Evolutionary conservation across 2,888 invertebrate species (phyloP).

Genomic region (Xiphydria camelus): DNA sequence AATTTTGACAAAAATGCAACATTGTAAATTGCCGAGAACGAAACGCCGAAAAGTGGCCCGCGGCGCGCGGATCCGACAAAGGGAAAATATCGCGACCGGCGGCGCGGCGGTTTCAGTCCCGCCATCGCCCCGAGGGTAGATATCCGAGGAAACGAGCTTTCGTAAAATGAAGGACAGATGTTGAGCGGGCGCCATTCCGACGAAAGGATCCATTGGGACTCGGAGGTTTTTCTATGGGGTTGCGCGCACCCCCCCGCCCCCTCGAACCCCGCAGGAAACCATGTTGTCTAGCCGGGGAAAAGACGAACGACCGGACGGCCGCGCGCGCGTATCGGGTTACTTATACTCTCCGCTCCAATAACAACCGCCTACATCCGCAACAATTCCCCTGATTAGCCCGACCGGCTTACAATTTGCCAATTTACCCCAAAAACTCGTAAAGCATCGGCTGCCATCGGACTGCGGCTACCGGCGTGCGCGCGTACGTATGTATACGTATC

Average conservation of each 20-base stretch:
- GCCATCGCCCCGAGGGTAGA: background rate
- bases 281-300: conserved; percentile 11
- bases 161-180: conserved; percentile 50
- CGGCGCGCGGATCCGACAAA: background rate
- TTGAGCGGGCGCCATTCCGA: conserved; percentile 46
- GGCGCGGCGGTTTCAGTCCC: background rate
- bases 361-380: conserved; percentile 49
- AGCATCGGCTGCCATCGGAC: conserved; percentile 38
- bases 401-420: conserved; percentile 51
- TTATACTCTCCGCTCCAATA: conserved; percentile 37
- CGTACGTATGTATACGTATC: no score
- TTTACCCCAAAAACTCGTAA: conserved; percentile 50
- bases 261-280: no score
- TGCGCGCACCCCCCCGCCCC: conserved; percentile 26
- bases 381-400: conserved; percentile 53
- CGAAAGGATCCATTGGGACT: conserved; percentile 40
- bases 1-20: no score
- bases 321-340: conserved; percentile 47
- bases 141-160: conserved; percentile 12
- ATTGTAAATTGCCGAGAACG: no score
- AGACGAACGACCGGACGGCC: conserved; percentile 21
- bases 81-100: background rate
- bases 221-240: conserved; percentile 28
- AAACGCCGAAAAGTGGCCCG: no score
- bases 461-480: conserved; percentile 17